These are phyloP conservation scores for Globia sparganii DNA, from an alignment of 2,888 invertebrate species.

Conservation along the genomic window DNA sequence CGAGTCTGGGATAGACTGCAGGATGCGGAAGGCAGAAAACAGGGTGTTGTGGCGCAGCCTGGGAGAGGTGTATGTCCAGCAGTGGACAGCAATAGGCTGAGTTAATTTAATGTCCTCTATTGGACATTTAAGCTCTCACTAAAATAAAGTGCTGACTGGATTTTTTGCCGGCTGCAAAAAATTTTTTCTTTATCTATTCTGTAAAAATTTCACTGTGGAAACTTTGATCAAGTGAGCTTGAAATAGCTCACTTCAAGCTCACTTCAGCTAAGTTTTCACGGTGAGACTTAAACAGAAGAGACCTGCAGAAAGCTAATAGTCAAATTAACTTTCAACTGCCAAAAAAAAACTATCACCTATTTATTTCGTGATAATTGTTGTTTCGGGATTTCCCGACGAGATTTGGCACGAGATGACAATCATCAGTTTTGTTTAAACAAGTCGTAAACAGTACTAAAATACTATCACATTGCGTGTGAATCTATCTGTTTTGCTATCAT, in stretches of 20 bases:
- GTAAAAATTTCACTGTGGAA: too few relatives aligned
- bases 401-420: slow-evolving; percentile 3
- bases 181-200: too few relatives aligned
- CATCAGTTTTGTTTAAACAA: slow-evolving; percentile 10
- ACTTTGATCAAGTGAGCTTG: too few relatives aligned
- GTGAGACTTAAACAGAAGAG: neutral
- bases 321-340: neutral
- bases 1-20: too few relatives aligned
- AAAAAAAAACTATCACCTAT: neutral
- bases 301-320: neutral
- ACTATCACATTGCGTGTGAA: slow-evolving; percentile 21
- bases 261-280: neutral
- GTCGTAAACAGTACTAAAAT: slow-evolving; percentile 15
- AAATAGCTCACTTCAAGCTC: neutral
- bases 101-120: too few relatives aligned
- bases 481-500: slow-evolving; percentile 9
- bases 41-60: too few relatives aligned
- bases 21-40: too few relatives aligned
- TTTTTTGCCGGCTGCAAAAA: too few relatives aligned
- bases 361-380: neutral
- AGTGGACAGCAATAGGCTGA: too few relatives aligned
- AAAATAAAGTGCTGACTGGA: neutral
- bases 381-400: neutral
- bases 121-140: too few relatives aligned
- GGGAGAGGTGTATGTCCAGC: too few relatives aligned